A percentile compares a stretch with the other conserved stretches of the same genome.
Evolutionary conservation across 2,888 invertebrate genomes (phyloP).

Genomic region (Epinotia nisella): DNA sequence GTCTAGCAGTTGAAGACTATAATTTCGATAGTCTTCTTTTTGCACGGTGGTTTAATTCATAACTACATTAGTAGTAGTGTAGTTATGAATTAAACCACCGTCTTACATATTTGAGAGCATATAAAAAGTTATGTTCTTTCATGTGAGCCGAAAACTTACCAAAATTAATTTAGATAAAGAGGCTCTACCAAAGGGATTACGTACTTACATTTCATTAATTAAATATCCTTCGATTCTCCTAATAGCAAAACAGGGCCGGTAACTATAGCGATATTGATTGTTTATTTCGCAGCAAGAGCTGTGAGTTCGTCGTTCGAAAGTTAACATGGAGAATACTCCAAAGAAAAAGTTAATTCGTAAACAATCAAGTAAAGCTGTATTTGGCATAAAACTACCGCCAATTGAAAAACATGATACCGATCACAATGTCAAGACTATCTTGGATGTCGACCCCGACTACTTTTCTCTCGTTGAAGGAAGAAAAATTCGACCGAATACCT

Average conservation of each 20-base stretch:
- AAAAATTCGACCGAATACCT: constrained; percentile 83
- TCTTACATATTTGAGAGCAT: too few species aligned
- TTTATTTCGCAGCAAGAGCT: constrained; percentile 20
- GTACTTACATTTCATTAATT: constrained; percentile 11
- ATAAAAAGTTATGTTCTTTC: too few species aligned
- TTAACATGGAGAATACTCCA: constrained; percentile 51
- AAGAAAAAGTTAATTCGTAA: constrained; percentile 62
- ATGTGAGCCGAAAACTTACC: not conserved
- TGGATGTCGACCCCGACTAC: constrained; percentile 87
- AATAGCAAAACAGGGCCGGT: constrained; percentile 49
- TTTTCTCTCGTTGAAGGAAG: constrained; percentile 86
- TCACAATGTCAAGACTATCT: constrained; percentile 76
- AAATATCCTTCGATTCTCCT: not conserved
- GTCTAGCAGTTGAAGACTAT: not conserved
- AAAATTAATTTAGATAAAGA: constrained; percentile 25
- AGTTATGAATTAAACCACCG: not conserved
- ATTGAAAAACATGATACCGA: constrained; percentile 61
- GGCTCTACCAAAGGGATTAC: not conserved
- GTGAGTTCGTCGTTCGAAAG: not conserved
- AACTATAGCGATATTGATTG: constrained; percentile 71
- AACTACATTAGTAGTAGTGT: too few species aligned
- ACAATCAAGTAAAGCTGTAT: constrained; percentile 61
- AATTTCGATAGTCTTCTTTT: not conserved
- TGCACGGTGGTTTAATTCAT: not conserved
- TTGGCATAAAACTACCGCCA: constrained; percentile 72